Percentiles rank a stretch among this genome's conserved stretches.
Evolutionary conservation across 2,797 vertebrate genomes (phyloP).

Genomic region (Discoglossus pictus): DNA sequence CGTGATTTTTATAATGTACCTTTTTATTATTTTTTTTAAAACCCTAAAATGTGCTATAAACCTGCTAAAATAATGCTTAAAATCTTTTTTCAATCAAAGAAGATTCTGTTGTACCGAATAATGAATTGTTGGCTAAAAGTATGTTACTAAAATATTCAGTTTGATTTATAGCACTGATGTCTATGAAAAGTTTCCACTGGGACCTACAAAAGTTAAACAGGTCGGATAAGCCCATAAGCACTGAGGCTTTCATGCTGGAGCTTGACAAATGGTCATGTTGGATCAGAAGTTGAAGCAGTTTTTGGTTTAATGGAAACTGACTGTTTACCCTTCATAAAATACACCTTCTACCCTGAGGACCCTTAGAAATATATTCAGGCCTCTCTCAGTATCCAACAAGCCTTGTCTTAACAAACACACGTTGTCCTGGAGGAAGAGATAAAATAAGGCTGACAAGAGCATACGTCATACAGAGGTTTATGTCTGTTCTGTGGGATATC

Average conservation of each 20-base stretch:
- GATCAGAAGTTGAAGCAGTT: slow-evolving; percentile 11
- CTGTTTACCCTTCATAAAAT: slow-evolving; percentile 36
- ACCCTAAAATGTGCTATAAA: no score
- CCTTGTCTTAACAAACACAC: slow-evolving; percentile 5
- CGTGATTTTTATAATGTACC: no score
- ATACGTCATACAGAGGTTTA: not conserved
- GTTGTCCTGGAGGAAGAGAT: slow-evolving; percentile 9
- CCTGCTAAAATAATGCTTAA: no score
- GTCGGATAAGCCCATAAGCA: slow-evolving; percentile 25
- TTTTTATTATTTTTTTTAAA: no score
- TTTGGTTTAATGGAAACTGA: slow-evolving; percentile 35
- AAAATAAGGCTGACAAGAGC: slow-evolving; percentile 12
- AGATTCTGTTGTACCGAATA: no score
- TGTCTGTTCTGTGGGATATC: not conserved
- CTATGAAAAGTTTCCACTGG: slow-evolving; percentile 9
- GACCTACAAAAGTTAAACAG: slow-evolving; percentile 15
- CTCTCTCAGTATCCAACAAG: not conserved
- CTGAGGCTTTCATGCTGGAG: slow-evolving; percentile 3
- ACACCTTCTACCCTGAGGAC: slow-evolving; percentile 29
- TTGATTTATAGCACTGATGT: not conserved
- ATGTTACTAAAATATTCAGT: no score
- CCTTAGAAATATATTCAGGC: slow-evolving; percentile 7
- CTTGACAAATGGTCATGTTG: slow-evolving; percentile 39
- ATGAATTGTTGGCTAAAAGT: no score
- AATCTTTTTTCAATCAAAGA: no score